Base-by-base conservation (phyloP, 2,113 vertebrate genomes). In the Hymenochirus boettgeri region DNA sequence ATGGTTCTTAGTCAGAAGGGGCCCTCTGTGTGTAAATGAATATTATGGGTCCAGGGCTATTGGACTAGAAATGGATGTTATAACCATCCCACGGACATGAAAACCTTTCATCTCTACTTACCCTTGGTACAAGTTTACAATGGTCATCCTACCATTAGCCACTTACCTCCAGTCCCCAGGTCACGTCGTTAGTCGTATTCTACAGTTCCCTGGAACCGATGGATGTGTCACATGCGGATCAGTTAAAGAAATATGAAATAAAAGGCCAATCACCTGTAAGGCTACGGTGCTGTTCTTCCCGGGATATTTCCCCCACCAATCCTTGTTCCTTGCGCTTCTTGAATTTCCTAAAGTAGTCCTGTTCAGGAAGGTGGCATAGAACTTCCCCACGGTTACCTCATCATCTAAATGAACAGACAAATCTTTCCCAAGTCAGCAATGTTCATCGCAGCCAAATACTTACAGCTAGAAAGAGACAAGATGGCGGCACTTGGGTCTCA, bases 341-440 rank as follows among this genome's bases (percentile, higher is more conserved):
- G 95, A 99, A 99, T 98, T 99, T 99, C 94, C 96, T 98, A 94
- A 99, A 99, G 96, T 99, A 99, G 96, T 99, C 96, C 96, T 99
- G 96, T 97, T 99, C 95, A 99, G 96, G 93, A 99, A 99, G 92
- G 96, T 99, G 96, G 96, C 96, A 98, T 99, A 99, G 94, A 99
- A 99, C 96, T 99, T 99, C 94, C 96, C 96, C 94, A 99, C 96
- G 91, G 96, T 99, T 95, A 99, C 96, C 95, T 99, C 96, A 96
- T 99, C 96, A 97, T 99, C 96, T 99, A 91, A 91, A 92, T 86
- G 90, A 94, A 98, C 89, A 99, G 92, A 99, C 92, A 98, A 83
- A 96, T 83, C 90, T 91, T 90, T 94, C 92, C 91, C 88, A 79
- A 82, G 88, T 95, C 90, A 96, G 87, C 90, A 89, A 78, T 78